Conservation (phyloP, 2,113 vertebrate genomes). For the Pangasianodon hypophthalmus region DNA sequence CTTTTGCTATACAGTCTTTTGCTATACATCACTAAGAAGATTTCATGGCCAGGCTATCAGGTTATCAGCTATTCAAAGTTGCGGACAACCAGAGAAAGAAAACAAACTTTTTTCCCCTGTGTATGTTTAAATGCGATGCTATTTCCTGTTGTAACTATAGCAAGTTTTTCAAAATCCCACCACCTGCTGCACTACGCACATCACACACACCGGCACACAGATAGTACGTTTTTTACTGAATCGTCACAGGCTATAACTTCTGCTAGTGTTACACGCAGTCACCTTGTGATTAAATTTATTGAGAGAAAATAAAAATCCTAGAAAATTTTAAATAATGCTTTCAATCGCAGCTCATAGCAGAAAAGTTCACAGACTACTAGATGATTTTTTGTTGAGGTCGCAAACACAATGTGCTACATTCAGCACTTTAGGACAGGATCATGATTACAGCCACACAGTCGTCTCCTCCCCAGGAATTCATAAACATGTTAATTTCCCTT, state of each 20-base stretch:
- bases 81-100: not conserved
- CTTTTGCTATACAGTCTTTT: not conserved
- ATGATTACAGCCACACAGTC: not conserved
- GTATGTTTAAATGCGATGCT: not conserved
- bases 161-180: not conserved
- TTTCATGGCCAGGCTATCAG: not conserved
- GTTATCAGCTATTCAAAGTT: not conserved
- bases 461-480: not conserved
- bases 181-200: not conserved
- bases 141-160: not conserved
- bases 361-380: not conserved
- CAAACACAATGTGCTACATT: not conserved
- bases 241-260: not conserved
- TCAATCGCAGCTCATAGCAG: not conserved
- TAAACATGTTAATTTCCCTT: no score
- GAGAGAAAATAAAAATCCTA: not conserved
- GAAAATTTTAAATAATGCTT: not conserved
- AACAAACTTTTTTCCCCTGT: not conserved
- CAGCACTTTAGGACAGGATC: not conserved
- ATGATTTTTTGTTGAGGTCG: not conserved
- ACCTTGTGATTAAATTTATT: not conserved
- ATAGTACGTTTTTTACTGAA: not conserved
- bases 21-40: not conserved
- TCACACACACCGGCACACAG: no score
- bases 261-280: not conserved